Evolutionary conservation across 2,888 invertebrate genomes (phyloP), one percentile per base, ranked within the genome.

Genomic region (Ophion slaviceki): DNA sequence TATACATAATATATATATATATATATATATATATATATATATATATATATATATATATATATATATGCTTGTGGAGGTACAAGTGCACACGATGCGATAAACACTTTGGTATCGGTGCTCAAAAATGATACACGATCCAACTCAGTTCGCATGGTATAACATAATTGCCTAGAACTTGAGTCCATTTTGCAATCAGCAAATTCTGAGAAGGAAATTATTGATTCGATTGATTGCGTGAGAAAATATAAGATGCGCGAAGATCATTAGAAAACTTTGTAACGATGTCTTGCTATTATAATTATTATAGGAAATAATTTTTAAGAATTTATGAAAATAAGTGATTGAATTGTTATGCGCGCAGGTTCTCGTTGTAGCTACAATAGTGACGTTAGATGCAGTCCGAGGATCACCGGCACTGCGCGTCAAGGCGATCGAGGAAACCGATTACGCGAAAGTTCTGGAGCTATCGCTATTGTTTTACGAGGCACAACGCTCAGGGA

Each of bases 401-500:
- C 67, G 66, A 24, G 81, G 83, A n/a, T 79, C 75, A 36, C 85
- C 88, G 64, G 68, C 86, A 28, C 71, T 84, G 5, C 75, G 82
- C 45, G 88, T 88, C 0, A 84, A 87, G 59, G 78, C 88, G 36
- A 83, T 88, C 84, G 90, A 91, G 64, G 89, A 89, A 66, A 86
- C 84, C 82, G 93, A 95, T 89, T 95, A 95, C 89, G 93, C 93
- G 40, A 91, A 94, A 85, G 95, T 94, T 0, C 86, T 95, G 77
- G 93, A 94, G 85, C 91, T 95, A 53, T 95, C 95, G 11, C 90
- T 95, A 68, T 90, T 95, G 74, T 95, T 95, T 89, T 95, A 95
- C 92, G 95, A 95, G 90, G 95, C 95, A 1, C 95, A 95, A 90
- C 92, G 95, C 61, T 95, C 95, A 2, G 95, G 95, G 17, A 94